Percentiles rank a stretch among this genome's conserved stretches.
phyloP scores from a whole-genome alignment of 2,113 vertebrate species.

The Cairina moschata region DNA sequence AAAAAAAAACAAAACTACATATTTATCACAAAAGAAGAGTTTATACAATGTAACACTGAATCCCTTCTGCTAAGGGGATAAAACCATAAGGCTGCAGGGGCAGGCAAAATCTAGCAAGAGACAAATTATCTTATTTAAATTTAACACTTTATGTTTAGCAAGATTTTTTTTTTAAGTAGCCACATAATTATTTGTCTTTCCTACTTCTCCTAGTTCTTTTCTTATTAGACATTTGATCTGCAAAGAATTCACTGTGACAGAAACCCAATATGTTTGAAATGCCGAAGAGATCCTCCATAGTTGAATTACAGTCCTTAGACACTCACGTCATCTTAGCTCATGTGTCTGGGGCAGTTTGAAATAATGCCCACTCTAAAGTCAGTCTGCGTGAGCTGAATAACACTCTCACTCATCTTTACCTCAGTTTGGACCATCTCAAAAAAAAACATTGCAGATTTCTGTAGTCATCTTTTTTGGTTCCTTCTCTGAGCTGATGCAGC shows the following conservation, averaged over 20 bases:
- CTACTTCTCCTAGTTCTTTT: not conserved
- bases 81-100: not conserved
- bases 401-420: not conserved
- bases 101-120: not conserved
- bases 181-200: not conserved
- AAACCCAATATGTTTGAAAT: not conserved
- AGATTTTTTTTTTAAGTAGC: not conserved
- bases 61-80: not conserved
- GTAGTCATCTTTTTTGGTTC: not conserved
- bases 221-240: not conserved
- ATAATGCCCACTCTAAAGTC: not conserved
- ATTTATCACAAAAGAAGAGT: not conserved
- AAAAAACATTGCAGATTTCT: not conserved
- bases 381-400: not conserved
- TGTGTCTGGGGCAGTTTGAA: not conserved
- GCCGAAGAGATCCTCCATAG: not conserved
- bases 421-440: not conserved
- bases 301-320: not conserved
- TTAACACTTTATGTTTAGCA: not conserved
- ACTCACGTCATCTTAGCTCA: not conserved
- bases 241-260: not conserved
- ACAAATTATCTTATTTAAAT: not conserved
- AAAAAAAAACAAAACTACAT: not conserved
- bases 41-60: not conserved
- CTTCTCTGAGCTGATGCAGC: not conserved